phyloP scores from a whole-genome alignment of 2,888 invertebrate species.

The Hydriomena furcata region DNA sequence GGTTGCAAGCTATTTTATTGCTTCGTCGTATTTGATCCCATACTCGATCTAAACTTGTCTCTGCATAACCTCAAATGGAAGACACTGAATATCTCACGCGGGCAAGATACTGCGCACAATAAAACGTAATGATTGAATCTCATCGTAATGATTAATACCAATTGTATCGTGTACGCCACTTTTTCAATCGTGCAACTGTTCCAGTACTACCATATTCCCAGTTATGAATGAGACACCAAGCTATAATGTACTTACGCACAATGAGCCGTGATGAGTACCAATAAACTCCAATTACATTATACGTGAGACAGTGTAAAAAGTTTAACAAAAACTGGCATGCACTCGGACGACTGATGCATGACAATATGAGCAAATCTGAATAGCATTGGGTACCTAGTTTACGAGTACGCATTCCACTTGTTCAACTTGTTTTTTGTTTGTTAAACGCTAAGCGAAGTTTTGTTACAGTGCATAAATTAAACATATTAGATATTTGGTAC shows the following conservation, averaged over 20 bases:
- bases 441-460: conserved; percentile 7
- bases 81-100: conserved; percentile 12
- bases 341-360: conserved; percentile 32
- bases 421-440: conserved; percentile 18
- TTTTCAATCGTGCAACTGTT: conserved; percentile 30
- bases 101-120: conserved; percentile 29
- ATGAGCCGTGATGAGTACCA: conserved; percentile 33
- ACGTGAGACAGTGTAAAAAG: conserved; percentile 28
- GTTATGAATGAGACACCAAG: conserved; percentile 17
- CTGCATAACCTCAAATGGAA: conserved; percentile 15
- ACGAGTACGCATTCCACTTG: conserved; percentile 33
- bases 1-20: conserved; percentile 28
- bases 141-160: conserved; percentile 27
- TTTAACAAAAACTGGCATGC: conserved; percentile 30
- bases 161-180: conserved; percentile 30
- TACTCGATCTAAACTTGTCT: conserved; percentile 19
- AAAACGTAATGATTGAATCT: conserved; percentile 27
- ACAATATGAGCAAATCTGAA: conserved; percentile 35
- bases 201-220: conserved; percentile 9
- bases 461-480: background rate
- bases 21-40: conserved; percentile 14
- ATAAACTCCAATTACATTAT: conserved; percentile 34
- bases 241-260: conserved; percentile 16
- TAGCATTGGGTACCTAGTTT: conserved; percentile 22
- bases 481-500: no score